A percentile compares a stretch with the other conserved stretches of the same genome.
These are phyloP conservation scores for Pelochelys cantorii DNA, from an alignment of 2,797 vertebrate genomes.

Conservation along the genomic window DNA sequence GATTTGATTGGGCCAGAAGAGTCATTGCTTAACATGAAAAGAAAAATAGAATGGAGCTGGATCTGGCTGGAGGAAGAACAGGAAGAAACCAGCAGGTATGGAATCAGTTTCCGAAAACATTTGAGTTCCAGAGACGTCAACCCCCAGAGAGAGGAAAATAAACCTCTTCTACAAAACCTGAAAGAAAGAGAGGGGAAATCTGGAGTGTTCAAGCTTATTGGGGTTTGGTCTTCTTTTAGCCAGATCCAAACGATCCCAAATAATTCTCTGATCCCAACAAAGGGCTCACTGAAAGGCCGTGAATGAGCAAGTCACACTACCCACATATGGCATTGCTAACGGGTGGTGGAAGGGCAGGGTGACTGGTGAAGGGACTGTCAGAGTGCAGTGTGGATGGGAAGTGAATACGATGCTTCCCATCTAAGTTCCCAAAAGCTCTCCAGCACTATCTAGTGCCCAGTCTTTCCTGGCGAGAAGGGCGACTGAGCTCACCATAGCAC, in stretches of 20 bases:
- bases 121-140: background rate
- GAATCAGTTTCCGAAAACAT: background rate
- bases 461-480: background rate
- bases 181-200: background rate
- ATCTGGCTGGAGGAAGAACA: background rate
- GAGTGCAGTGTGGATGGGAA: background rate
- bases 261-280: background rate
- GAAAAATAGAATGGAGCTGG: background rate
- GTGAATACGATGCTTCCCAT: background rate
- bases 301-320: background rate
- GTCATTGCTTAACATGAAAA: background rate
- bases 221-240: too few relatives aligned
- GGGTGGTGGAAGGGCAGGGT: too few relatives aligned
- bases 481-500: too few relatives aligned
- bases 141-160: background rate
- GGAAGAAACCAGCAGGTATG: background rate
- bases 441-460: background rate
- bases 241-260: background rate
- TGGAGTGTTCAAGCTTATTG: background rate
- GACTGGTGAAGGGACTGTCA: background rate
- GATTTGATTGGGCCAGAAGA: background rate
- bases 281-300: background rate
- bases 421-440: background rate
- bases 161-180: background rate
- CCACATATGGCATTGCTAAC: fast-evolving